These are phyloP conservation scores for Crenuchus spilurus DNA, from an alignment of 2,797 vertebrate species.

Conservation along the genomic window DNA sequence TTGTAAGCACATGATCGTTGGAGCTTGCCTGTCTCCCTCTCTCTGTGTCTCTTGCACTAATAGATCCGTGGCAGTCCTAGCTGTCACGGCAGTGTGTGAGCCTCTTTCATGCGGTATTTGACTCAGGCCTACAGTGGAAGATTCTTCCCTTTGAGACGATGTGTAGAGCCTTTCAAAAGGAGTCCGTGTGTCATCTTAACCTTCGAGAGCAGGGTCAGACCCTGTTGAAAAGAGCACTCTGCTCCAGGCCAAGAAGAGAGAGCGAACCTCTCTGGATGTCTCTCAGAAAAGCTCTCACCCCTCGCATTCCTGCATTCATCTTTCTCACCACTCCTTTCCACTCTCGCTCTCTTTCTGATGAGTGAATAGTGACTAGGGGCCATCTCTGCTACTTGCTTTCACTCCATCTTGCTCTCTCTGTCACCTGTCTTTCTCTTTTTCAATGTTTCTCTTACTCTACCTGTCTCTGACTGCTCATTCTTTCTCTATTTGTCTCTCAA, in stretches of 20 bases:
- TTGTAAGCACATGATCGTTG: constrained; percentile 60
- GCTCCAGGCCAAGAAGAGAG: constrained; percentile 43
- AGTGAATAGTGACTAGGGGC: constrained; percentile 51
- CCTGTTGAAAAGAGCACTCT: constrained; percentile 55
- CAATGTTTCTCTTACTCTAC: background rate
- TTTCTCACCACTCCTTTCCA: background rate
- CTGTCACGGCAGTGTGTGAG: constrained; percentile 51
- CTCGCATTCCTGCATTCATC: constrained; percentile 21
- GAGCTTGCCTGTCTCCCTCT: constrained; percentile 51
- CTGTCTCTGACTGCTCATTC: background rate
- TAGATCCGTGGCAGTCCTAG: constrained; percentile 48
- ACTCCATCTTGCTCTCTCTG: constrained; percentile 19
- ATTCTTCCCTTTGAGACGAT: constrained; percentile 58
- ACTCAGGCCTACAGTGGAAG: constrained; percentile 47
- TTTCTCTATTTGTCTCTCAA: no score
- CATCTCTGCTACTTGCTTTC: constrained; percentile 37
- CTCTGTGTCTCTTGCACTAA: constrained; percentile 48
- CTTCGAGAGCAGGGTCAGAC: constrained; percentile 59
- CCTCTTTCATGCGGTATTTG: constrained; percentile 41
- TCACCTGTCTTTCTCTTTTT: background rate
- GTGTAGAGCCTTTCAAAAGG: constrained; percentile 60
- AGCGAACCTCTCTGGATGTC: constrained; percentile 37
- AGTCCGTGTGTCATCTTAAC: constrained; percentile 66
- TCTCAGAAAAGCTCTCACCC: constrained; percentile 41
- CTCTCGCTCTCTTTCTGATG: background rate